Conservation (phyloP, 2,113 vertebrate genomes). For the Pardalotus punctatus region DNA sequence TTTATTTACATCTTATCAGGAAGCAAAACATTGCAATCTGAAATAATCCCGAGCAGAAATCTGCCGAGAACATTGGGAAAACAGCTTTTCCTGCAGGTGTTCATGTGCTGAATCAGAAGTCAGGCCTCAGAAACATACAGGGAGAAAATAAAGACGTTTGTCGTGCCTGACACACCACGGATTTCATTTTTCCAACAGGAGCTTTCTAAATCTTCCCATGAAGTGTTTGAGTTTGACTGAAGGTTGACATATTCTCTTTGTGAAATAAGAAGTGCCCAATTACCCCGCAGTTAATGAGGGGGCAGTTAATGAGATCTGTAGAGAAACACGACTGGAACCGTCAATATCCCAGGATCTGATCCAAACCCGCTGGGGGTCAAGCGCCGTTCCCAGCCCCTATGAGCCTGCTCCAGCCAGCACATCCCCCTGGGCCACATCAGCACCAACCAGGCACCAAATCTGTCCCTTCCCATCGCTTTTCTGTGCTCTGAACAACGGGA, state of each 20-base stretch:
- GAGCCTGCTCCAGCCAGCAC: neutral
- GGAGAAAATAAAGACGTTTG: neutral
- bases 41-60: neutral
- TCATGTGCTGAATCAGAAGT: slow-evolving; percentile 27
- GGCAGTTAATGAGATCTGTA: neutral
- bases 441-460: neutral
- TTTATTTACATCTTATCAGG: slow-evolving; percentile 9
- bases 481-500: neutral
- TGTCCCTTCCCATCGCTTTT: rapidly evolving
- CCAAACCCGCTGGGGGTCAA: neutral
- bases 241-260: neutral
- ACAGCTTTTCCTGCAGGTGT: slow-evolving; percentile 17
- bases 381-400: rapidly evolving
- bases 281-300: neutral
- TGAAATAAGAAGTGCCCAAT: neutral
- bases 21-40: slow-evolving; percentile 13
- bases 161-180: neutral
- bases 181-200: neutral
- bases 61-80: neutral
- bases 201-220: neutral
- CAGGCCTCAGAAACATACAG: neutral
- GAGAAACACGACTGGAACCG: neutral
- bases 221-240: neutral
- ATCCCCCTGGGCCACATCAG: neutral
- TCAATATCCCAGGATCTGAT: neutral